Evolutionary conservation across 2,113 vertebrate genomes (phyloP), one percentile per base, ranked within the genome.

Genomic region (Opisthocomus hoazin): DNA sequence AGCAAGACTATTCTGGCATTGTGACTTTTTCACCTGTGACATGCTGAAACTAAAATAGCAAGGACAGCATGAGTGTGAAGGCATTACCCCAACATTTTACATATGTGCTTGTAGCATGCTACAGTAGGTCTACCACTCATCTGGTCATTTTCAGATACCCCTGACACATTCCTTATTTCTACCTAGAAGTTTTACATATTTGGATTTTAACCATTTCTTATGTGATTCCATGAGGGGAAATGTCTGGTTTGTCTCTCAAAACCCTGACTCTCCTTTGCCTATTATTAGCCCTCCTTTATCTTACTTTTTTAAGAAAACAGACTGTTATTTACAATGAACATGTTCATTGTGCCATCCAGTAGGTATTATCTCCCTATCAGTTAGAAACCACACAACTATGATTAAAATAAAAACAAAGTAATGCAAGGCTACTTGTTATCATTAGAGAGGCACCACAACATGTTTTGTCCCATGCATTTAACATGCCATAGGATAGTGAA

Each of bases 401-500:
- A 61, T 24, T 64, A 68, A 58, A 90, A 54, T 45, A n/a, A 64
- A 43, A 54, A 0, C 19, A 48, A 63, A 26, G 13, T 22, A 11
- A 43, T 17, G 29, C 37, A 75, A 73, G 57, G 41, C 3, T 85
- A 46, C 24, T 79, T 69, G 16, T 46, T 87, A 23, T 30, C 21
- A 24, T 57, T 65, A 65, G 20, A 64, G 14, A 53, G 26, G 13
- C 14, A 87, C 6, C n/a, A 57, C 4, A 3, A 46, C 19, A 8
- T 26, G 18, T 53, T 87, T 79, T 73, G 27, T 50, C 41, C 26
- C 7, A 2, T 19, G 13, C 15, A 58, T 75, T 91, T 73, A 76
- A 56, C 36, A 37, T 76, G 34, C 29, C 0, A 0, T 45, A 17
- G 1, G 0, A 68, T 29, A 87, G 58, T 13, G 9, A 88, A 81